These are phyloP conservation scores for Himalopsyche tibetana DNA, from an alignment of 2,888 invertebrate species.

Conservation along the genomic window DNA sequence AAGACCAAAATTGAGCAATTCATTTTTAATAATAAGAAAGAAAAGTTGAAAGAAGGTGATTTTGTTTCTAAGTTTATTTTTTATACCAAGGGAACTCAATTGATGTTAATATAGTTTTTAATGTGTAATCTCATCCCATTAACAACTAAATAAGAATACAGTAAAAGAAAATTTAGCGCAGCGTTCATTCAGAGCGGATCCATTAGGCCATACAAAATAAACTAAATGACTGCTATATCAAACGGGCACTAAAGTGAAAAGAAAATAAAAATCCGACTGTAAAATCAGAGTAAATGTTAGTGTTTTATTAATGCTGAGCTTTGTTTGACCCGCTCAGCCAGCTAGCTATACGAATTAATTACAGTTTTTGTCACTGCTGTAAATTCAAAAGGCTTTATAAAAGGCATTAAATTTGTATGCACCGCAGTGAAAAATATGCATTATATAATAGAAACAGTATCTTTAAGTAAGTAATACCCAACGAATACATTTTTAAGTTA, in stretches of 20 bases:
- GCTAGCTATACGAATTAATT: not conserved
- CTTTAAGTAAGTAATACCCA: not conserved
- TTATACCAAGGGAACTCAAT: too few species aligned
- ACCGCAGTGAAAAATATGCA: not conserved
- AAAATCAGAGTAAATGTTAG: conserved; percentile 23
- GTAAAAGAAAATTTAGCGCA: not conserved
- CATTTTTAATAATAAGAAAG: too few species aligned
- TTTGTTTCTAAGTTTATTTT: too few species aligned
- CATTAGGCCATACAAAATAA: conserved; percentile 23
- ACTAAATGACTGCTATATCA: not conserved
- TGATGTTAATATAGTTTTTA: not conserved
- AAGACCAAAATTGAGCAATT: too few species aligned
- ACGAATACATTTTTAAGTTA: too few species aligned
- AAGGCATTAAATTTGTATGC: conserved; percentile 10
- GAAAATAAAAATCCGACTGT: conserved; percentile 30
- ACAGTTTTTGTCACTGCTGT: conserved; percentile 15
- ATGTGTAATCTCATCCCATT: not conserved
- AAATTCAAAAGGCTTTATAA: conserved; percentile 15
- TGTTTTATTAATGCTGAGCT: conserved; percentile 22
- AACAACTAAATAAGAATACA: not conserved
- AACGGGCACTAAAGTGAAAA: conserved; percentile 13
- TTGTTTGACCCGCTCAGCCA: conserved; percentile 23
- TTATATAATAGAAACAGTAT: not conserved
- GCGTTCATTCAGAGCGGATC: not conserved
- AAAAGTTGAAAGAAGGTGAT: too few species aligned